Evolutionary conservation across 2,888 invertebrate genomes (phyloP).

Genomic region (Heliconius sara): DNA sequence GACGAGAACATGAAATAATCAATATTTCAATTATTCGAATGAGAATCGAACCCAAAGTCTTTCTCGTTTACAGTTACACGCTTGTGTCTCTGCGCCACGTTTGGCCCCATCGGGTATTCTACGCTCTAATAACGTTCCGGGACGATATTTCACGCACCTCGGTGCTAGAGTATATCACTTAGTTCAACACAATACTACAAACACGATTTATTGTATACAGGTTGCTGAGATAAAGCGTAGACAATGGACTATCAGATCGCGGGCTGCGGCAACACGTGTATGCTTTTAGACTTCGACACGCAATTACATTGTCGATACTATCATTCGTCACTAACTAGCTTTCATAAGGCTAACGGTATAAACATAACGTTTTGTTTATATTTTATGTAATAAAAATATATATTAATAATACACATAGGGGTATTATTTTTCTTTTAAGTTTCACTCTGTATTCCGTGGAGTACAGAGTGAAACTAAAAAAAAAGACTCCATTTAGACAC

Average conservation of each 20-base stretch:
- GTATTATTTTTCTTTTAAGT: no score
- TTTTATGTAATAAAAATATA: neutral
- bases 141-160: conserved; percentile 60
- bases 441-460: no score
- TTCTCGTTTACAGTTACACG: no score
- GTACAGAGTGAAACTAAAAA: no score
- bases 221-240: conserved; percentile 73
- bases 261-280: conserved; percentile 73
- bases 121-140: conserved; percentile 78
- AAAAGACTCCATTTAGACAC: no score
- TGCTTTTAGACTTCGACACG: conserved; percentile 81
- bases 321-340: conserved; percentile 75
- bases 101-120: conserved; percentile 55
- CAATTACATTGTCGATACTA: conserved; percentile 71
- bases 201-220: conserved; percentile 79
- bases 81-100: no score
- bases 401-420: no score
- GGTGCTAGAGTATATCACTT: conserved; percentile 59
- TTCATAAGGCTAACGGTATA: conserved; percentile 59
- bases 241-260: conserved; percentile 77
- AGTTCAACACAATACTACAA: conserved; percentile 65
- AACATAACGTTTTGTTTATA: conserved; percentile 32
- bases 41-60: no score
- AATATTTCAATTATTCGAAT: no score
- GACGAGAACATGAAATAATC: no score